Evolutionary conservation across 2,888 invertebrate species (phyloP), one percentile per base, ranked within the genome.

Genomic region (Sceliomorpha sp.): DNA sequence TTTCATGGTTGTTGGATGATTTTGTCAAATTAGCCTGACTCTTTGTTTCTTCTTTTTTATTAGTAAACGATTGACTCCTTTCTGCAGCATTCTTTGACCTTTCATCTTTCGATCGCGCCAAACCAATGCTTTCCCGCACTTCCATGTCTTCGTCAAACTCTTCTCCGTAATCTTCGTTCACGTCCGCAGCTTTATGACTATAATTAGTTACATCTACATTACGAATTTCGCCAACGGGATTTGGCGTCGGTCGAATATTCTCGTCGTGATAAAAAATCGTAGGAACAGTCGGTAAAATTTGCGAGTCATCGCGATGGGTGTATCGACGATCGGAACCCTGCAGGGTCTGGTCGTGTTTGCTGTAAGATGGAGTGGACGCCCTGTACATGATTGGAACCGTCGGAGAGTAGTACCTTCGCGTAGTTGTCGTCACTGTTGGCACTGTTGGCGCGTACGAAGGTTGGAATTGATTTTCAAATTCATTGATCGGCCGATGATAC

Each of bases 381-480:
- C 73, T 73, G 44, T 73, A 75, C 8, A 79, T 83, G 12, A 79
- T 82, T 1, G 86, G 86, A 0, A 86, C 79, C 0, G 86, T 85
- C 1, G 86, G 85, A 1, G 86, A 86, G 29, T 85, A 86, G 26
- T 78, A 80, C 70, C 76, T 78, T 7, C 84, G 74, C 1, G 82
- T 82, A 0, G 84, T 85, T 0, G 85, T 86, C 9, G 84, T 86
- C 0, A 84, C 82, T 0, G 86, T 86, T 2, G 86, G 86, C 5
- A 85, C 85, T 1, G 85, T 86, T 0, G 86, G 86, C 1, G 85
- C 84, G 50, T 85, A 86, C 5, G 84, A 84, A 0, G 85, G 77
- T 26, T 79, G 81, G 31, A 80, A 81, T 17, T 72, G 74, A 53
- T 82, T 73, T 10, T 64, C 58, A 9, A 70, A 73, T 0, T 74